These are phyloP conservation scores for Dynastes hyllus DNA, from an alignment of 2,888 invertebrate genomes.

Conservation along the genomic window DNA sequence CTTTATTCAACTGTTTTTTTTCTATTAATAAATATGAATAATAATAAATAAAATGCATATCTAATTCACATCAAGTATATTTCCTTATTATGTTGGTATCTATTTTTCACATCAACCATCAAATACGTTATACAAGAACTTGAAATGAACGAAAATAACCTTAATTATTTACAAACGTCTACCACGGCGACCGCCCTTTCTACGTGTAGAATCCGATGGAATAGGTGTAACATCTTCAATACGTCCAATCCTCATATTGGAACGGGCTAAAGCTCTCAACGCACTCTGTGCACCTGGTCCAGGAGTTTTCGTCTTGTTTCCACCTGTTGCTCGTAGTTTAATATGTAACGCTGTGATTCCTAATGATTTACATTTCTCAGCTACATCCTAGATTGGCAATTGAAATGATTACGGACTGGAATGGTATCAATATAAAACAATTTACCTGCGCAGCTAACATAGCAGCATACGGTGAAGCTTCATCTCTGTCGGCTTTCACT, in stretches of 20 bases:
- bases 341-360: conserved; percentile 99
- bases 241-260: conserved; percentile 99
- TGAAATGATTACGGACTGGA: no score
- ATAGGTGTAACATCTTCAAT: conserved; percentile 99
- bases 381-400: conserved; percentile 86
- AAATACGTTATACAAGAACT: conserved; percentile 52
- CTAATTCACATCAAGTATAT: conserved; percentile 48
- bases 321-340: conserved; percentile 98
- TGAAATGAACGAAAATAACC: conserved; percentile 62
- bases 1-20: no score
- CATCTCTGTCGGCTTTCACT: conserved; percentile 99
- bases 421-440: conserved; percentile 21
- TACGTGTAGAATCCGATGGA: conserved; percentile 98
- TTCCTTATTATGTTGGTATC: not conserved
- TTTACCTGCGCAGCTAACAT: conserved; percentile 99
- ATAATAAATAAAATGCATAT: not conserved
- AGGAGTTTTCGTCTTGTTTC: conserved; percentile 98
- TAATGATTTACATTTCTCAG: conserved; percentile 97
- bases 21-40: no score
- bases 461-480: conserved; percentile 99
- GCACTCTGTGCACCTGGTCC: conserved; percentile 99
- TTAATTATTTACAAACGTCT: conserved; percentile 91
- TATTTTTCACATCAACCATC: conserved; percentile 12
- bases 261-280: conserved; percentile 96
- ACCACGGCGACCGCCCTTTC: conserved; percentile 99